Evolutionary conservation across 2,113 vertebrate genomes (phyloP), one percentile per base, ranked within the genome.

Genomic region (Semicossyphus pulcher): DNA sequence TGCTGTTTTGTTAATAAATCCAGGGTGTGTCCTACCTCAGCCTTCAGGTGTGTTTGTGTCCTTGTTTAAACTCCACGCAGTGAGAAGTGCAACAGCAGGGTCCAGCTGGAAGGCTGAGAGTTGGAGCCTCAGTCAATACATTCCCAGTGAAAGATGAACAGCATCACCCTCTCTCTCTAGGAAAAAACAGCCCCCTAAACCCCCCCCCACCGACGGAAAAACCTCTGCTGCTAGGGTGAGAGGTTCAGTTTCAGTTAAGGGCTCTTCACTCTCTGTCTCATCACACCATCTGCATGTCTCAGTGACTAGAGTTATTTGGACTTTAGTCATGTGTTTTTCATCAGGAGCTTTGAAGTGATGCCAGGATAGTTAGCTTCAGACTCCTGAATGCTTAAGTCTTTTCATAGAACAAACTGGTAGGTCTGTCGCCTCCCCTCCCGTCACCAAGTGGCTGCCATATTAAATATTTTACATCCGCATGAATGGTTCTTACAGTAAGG

Each of bases 301-400:
- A 81, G 94, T 91, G 88, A 72, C 94, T 95, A 92, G 95, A 89
- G 80, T 94, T 94, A 94, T 95, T 95, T 91, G 91, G 90, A 49
- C 39, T 54, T 76, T 12, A 91, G 88, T 95, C 96, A 95, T 95
- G 88, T 96, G 96, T 94, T 97, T 96, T 94, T 94, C 95, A 96
- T 97, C 96, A 96, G 61, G 86, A 91, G 87, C 92, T 92, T 84
- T 97, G 95, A 95, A 93, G 86, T 79, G 10, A 57, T 90, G 95
- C 96, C 97, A 98, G 92, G 87, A 92, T 89, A 89, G 93, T 94
- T 93, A 91, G 89, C 21, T 85, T 94, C 94, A 93, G 61, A 94
- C 71, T 95, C 92, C 93, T 94, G 93, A 92, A 93, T 85, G 83
- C 91, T 77, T 20, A 53, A 53, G 61, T 89, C 90, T 93, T 91